Evolutionary conservation across 1,140 invertebrate species (phyloP), one percentile per base, ranked within the genome.

Genomic region (Proctacanthus coquilletti): DNA sequence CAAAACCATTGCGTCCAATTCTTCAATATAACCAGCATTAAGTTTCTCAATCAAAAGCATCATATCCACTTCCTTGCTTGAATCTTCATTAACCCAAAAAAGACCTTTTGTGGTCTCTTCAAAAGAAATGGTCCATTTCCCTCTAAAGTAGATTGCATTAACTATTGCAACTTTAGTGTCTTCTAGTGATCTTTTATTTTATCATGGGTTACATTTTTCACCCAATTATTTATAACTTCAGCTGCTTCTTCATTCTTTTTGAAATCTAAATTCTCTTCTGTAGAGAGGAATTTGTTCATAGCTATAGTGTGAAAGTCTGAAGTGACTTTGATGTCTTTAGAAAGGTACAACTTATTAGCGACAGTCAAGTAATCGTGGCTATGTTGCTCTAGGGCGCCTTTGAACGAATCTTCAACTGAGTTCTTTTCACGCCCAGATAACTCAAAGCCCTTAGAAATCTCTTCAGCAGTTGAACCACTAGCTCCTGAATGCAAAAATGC

Each of bases 141-240:
- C 81, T 65, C 86, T 88, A 58, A 91, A 92, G 53, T 88, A 85
- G 27, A 91, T 67, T 6, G 84, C 84, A 62, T 89, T 91, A 2
- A 85, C 62, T 1, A 91, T 60, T 5, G 89, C 69, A 17, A 87
- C 40, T 39, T 61, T 68, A 44, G 72, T 75, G 19, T 59, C 60
- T 47, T 63, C 71, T 47, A 58, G 39, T 18, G 56, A 51, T 83
- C 60, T 42, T 70, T 71, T 39, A 87, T 83, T 56, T 74, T 77
- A 32, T 77, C 60, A 41, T 77, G 69, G 0, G 84, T 89, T 53
- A 78, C 68, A n/a, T 65, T 47, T 50, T 74, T 69, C 4, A 86
- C 74, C 80, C 78, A 85, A 5, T 44, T 38, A 51, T 85, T 85
- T 8, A 85, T 80, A 4, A 45, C 50, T 10, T 62, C 42, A 2